Percentiles rank a stretch among this genome's conserved stretches.
Conservation (phyloP, 2,797 vertebrate species). For the Pelochelys cantorii region DNA sequence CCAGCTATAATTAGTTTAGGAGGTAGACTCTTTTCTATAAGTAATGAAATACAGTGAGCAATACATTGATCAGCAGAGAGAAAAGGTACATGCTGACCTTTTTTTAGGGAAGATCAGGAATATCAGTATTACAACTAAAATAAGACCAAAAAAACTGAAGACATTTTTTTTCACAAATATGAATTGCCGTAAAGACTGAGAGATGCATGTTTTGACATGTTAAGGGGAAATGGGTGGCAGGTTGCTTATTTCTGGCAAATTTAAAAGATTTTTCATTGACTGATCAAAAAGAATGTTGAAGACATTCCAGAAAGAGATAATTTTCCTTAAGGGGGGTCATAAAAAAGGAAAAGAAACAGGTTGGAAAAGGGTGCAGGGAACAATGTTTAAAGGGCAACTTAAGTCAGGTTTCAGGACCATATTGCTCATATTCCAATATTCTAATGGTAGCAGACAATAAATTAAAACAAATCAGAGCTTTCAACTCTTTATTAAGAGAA, state of each 20-base stretch:
- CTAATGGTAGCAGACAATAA: neutral
- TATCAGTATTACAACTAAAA: neutral
- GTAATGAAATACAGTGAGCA: neutral
- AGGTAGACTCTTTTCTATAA: conserved; percentile 23
- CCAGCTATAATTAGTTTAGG: neutral
- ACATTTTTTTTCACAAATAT: neutral
- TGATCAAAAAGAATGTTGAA: neutral
- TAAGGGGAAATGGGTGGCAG: conserved; percentile 1
- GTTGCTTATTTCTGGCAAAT: conserved; percentile 30
- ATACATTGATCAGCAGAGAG: neutral
- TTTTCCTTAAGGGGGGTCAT: rapidly evolving
- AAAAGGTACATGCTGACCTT: neutral
- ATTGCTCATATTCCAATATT: neutral
- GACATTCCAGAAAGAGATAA: neutral
- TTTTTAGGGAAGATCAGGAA: neutral
- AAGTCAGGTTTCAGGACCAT: neutral
- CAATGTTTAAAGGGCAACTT: neutral
- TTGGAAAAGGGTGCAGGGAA: neutral
- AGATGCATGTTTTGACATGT: neutral
- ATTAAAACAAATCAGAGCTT: neutral
- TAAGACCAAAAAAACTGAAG: neutral
- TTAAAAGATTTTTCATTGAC: neutral
- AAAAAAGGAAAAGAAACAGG: neutral
- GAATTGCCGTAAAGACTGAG: neutral
- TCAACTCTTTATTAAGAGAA: neutral